Conservation (phyloP, 2,888 invertebrate genomes). For the Melikaiella ostensackeni region DNA sequence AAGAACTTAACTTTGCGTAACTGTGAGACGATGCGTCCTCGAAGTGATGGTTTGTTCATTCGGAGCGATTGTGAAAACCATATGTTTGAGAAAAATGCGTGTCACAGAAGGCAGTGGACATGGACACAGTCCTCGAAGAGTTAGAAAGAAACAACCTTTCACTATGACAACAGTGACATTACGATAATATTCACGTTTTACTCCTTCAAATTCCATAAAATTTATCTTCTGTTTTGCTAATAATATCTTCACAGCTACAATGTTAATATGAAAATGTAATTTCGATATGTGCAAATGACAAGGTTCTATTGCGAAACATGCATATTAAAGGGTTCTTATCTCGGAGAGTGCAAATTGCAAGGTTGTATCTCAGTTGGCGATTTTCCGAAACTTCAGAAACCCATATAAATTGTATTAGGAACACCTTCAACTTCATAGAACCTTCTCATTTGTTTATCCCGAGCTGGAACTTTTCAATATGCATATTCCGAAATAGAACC, state of each 20-base stretch:
- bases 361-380: too few species aligned
- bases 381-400: too few species aligned
- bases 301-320: too few species aligned
- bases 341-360: too few species aligned
- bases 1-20: conserved; percentile 39
- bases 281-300: too few species aligned
- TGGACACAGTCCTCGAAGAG: conserved; percentile 8
- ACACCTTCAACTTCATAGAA: too few species aligned
- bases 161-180: conserved; percentile 10
- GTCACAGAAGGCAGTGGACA: conserved; percentile 36
- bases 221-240: background rate
- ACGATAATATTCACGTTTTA: background rate
- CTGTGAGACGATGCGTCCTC: conserved; percentile 26
- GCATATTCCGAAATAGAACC: too few species aligned
- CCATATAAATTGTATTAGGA: too few species aligned
- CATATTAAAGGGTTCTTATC: too few species aligned
- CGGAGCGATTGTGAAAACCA: conserved; percentile 28
- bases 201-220: background rate
- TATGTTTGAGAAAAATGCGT: conserved; percentile 25
- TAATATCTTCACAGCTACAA: background rate
- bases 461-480: too few species aligned
- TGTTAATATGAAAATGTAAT: too few species aligned
- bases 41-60: conserved; percentile 9
- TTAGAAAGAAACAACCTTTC: conserved; percentile 16
- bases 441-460: too few species aligned